Evolutionary conservation across 2,888 invertebrate genomes (phyloP).

Genomic region (Athalia circularis): DNA sequence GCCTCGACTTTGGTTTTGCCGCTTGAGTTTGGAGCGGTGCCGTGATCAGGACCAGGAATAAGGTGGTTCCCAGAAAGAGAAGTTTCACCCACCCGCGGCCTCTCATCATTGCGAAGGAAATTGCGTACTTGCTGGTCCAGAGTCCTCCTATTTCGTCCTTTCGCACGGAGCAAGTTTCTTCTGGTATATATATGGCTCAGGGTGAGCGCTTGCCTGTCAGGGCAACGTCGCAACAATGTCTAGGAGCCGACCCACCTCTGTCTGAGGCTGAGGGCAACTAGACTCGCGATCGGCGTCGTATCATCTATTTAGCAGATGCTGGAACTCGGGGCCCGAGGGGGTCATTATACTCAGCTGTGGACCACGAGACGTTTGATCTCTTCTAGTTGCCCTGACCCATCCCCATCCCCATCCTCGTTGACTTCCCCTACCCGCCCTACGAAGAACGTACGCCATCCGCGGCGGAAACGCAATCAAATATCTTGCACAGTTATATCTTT

Average conservation of each 20-base stretch:
- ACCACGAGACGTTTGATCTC: conserved; percentile 43
- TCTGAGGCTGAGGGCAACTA: conserved; percentile 65
- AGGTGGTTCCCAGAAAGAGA: conserved; percentile 50
- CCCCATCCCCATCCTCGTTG: neutral
- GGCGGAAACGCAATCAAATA: too few relatives aligned
- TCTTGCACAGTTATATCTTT: too few relatives aligned
- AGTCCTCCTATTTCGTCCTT: neutral
- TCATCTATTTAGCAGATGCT: conserved; percentile 67
- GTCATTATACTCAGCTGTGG: conserved; percentile 66
- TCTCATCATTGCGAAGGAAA: conserved; percentile 22
- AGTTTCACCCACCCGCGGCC: conserved; percentile 52
- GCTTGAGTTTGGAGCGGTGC: conserved; percentile 8
- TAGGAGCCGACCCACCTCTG: conserved; percentile 58
- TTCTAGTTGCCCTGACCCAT: conserved; percentile 41
- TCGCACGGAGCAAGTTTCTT: neutral
- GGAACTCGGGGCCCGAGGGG: conserved; percentile 57
- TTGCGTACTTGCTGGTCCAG: neutral
- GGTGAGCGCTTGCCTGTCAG: neutral
- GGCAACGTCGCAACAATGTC: conserved; percentile 34
- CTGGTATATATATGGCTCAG: neutral
- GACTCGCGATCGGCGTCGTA: conserved; percentile 60
- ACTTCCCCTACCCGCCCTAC: neutral
- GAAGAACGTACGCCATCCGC: too few relatives aligned
- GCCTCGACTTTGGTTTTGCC: conserved; percentile 47
- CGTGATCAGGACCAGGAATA: neutral